Conservation (phyloP, 1,140 invertebrate species). For the Thaumetopoea pityocampa region DNA sequence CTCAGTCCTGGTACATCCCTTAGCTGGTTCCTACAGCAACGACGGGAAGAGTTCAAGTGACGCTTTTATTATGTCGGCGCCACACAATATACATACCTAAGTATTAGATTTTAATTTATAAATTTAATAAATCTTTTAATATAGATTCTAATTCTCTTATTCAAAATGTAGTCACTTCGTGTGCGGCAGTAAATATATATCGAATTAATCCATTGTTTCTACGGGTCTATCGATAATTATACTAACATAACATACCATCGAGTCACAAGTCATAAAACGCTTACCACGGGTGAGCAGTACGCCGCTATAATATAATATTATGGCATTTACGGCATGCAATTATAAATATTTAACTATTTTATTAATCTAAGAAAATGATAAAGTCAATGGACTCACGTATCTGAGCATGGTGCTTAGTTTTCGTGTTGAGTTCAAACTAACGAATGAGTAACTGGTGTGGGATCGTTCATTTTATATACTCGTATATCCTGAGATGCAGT, state of each 20-base stretch:
- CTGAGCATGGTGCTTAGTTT: constrained; percentile 65
- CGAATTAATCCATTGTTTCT: constrained; percentile 17
- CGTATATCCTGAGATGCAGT: constrained; percentile 50
- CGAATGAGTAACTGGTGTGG: constrained; percentile 65
- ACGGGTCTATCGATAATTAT: constrained; percentile 13
- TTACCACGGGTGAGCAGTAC: too few species aligned
- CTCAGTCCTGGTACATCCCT: too few species aligned
- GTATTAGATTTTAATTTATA: too few species aligned
- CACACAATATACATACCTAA: too few species aligned
- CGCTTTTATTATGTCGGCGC: too few species aligned
- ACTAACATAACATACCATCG: constrained; percentile 14
- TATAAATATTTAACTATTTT: constrained; percentile 6
- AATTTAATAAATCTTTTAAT: too few species aligned
- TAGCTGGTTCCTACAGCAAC: too few species aligned
- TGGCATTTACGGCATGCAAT: constrained; percentile 4
- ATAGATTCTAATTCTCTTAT: too few species aligned
- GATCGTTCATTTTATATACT: constrained; percentile 68
- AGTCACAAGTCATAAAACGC: constrained; percentile 32
- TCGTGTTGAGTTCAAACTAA: constrained; percentile 67
- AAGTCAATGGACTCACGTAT: constrained; percentile 56
- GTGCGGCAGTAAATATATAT: too few species aligned
- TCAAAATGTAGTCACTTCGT: constrained; percentile 14
- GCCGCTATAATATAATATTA: too few species aligned
- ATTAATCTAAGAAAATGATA: constrained; percentile 26
- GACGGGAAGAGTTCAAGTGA: too few species aligned